Evolutionary conservation across 2,888 invertebrate species (phyloP), one percentile per base, ranked within the genome.

Genomic region (Cetonia aurata): DNA sequence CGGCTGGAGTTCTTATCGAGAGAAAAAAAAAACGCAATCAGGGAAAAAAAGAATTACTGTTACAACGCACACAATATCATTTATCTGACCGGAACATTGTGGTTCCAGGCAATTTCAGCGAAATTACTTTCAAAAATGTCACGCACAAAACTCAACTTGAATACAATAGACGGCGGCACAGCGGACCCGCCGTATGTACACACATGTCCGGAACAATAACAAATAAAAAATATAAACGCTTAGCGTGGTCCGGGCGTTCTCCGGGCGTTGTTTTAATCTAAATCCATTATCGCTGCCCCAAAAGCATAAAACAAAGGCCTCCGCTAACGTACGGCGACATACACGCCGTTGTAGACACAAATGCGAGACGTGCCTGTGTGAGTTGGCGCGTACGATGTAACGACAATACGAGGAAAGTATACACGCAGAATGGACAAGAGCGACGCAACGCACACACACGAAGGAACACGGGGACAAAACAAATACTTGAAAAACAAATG

Each of bases 401-500:
- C 33, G 13, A 33, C 13, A 48, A 48, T 48, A 62, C 37, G 15
- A 19, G 15, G 41, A 52, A 57, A 57, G 42, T 57, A 41, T 57
- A 57, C 57, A 57, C 57, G 62, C 66, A 71, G 73, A 66, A 71
- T 68, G 71, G 74, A 41, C 55, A 75, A 57, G 60, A 67, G 69
- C 62, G 69, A 69, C 71, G 68, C 70, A 74, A 72, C 59, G 70
- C 62, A 65, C 52, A 50, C 37, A 15, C 46, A 33, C 46, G 25
- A 3, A 25, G 25, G 10, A 44, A 42, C 17, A 33, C 62, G 48
- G 62, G 57, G 60, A 75, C 77, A 77, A 75, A 79, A 75, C 78
- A 81, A 81, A 80, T 78, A 81, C 79, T 80, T 76, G 78, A 79
- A 80, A 81, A 77, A 79, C 77, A 78, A 80, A 79, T 78, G 82